Conservation (phyloP, 2,113 vertebrate genomes). For the Dicerorhinus sumatrensis region DNA sequence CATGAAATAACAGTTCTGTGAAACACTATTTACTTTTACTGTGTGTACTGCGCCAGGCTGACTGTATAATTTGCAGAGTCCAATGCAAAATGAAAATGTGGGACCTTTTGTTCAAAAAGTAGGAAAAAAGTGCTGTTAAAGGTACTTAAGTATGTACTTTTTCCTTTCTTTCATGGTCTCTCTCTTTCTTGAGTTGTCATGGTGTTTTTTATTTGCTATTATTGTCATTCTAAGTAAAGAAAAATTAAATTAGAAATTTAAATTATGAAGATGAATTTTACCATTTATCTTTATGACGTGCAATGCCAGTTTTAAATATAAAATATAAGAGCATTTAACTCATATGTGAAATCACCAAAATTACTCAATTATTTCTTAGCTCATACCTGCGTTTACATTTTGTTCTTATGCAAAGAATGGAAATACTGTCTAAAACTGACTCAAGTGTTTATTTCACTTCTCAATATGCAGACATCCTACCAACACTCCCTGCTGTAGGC, state of each 20-base stretch:
- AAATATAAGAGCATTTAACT: background rate
- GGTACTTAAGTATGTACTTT: background rate
- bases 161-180: background rate
- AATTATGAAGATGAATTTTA: background rate
- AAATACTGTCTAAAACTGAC: background rate
- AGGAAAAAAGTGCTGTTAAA: background rate
- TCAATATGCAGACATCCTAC: background rate
- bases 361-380: background rate
- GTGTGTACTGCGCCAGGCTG: background rate
- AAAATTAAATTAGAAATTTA: background rate
- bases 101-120: background rate
- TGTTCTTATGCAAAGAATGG: background rate
- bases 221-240: background rate
- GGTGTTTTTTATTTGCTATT: background rate
- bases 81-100: background rate
- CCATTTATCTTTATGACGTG: background rate
- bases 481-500: accelerated
- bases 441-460: background rate
- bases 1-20: background rate
- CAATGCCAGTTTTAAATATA: background rate
- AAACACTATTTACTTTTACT: background rate
- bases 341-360: background rate
- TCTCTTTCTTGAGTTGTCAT: background rate
- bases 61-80: background rate
- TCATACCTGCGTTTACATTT: background rate